A percentile compares a stretch with the other conserved stretches of the same genome.
phyloP scores from a whole-genome alignment of 1,140 invertebrate species.

The Pseudachorutes palmiensis region DNA sequence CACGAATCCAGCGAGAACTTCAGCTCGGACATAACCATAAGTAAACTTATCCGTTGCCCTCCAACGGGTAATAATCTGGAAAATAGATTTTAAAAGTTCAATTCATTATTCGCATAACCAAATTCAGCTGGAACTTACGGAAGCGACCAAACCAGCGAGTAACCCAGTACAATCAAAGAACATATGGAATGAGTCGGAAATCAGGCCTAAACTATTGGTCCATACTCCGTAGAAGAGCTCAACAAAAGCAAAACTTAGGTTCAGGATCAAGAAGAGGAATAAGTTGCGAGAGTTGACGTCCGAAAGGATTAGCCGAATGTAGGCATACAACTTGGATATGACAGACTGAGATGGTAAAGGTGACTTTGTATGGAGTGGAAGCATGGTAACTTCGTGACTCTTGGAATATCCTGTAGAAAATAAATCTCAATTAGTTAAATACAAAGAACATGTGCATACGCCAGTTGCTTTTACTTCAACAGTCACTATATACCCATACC shows the following conservation, averaged over 20 bases:
- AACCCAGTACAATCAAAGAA: constrained; percentile 97
- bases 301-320: constrained; percentile 80
- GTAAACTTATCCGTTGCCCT: constrained; percentile 86
- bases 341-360: constrained; percentile 3
- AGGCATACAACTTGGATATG: constrained; percentile 59
- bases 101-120: not conserved
- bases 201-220: constrained; percentile 90
- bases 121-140: constrained; percentile 48
- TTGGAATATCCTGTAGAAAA: too few species aligned
- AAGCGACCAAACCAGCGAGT: constrained; percentile 82
- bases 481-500: too few species aligned
- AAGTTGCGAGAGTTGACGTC: constrained; percentile 88
- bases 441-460: too few species aligned
- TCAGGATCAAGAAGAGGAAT: constrained; percentile 87
- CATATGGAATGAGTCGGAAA: constrained; percentile 99
- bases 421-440: too few species aligned
- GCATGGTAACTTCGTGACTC: too few species aligned
- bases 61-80: constrained; percentile 68
- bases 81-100: constrained; percentile 38
- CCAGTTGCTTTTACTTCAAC: too few species aligned
- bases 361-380: constrained; percentile 20
- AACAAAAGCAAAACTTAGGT: constrained; percentile 92
- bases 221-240: constrained; percentile 90
- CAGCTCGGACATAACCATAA: constrained; percentile 91
- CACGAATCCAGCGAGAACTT: constrained; percentile 91